Base-by-base conservation (phyloP, 2,113 vertebrate species). In the Neodon shergylaensis region DNA sequence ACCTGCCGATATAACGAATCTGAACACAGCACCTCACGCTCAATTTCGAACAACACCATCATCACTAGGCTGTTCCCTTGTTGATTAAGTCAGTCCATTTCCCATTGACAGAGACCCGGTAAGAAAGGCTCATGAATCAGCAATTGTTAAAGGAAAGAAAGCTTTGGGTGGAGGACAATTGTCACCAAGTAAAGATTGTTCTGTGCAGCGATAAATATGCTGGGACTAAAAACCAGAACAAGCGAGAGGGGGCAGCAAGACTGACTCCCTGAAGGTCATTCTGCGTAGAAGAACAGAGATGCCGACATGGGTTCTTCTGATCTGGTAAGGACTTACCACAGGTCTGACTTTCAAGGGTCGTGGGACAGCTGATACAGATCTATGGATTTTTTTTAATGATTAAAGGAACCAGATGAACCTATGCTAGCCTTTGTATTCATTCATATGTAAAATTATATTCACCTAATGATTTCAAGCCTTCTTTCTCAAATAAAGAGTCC, bases 1-100 rank as follows among this genome's bases (percentile, higher is more conserved):
- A 94, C 3, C 92, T 88, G 19, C 49, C 61, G 26, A 90, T 94
- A 92, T 90, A 94, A 92, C 84, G 8, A 91, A 70, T 92, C 39
- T 76, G 42, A 92, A 58, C 88, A 9, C 58, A 74, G 79, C 49
- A 92, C 13, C 36, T 31, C n/a, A 90, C 16, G 13, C 61, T 74
- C 16, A 52, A 1, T 82, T 84, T 92, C 36, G 82, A 66, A 83
- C 39, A 86, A 79, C 39, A 94, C 49, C 3, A 39, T 66, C 65
- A 82, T 68, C 61, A 73, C 13, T 81, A 12, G 22, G 44, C 47
- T 90, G 1, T 96, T 21, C 2, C 63, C 88, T 28, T 61, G 90
- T 54, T 92, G 31, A 68, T 88, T 87, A 90, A 79, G 1, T 95
- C 78, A 87, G 49, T 84, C 58, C 16, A 26, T 74, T 96, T 88